Percentiles rank a stretch among this genome's conserved stretches.
Evolutionary conservation across 2,888 invertebrate genomes (phyloP).

Genomic region (Drosophila pseudotakahashii): DNA sequence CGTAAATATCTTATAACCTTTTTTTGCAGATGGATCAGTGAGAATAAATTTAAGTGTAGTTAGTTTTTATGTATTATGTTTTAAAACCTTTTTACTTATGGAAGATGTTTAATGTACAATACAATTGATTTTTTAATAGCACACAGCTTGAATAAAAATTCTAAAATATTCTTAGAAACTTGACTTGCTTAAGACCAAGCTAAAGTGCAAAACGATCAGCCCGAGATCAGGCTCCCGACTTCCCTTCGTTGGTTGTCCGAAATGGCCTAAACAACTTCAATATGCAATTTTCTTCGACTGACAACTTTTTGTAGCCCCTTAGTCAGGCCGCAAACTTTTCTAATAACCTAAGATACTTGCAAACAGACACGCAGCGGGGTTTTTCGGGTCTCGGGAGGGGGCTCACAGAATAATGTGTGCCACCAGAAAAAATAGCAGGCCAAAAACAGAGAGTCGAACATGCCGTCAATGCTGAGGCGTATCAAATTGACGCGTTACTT

Average conservation of each 20-base stretch:
- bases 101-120: no score
- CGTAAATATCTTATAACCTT: no score
- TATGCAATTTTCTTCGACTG: conserved; percentile 47
- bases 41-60: no score
- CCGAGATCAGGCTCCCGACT: neutral
- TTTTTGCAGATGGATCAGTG: no score
- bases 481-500: conserved; percentile 62
- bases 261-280: conserved; percentile 42
- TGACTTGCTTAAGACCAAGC: neutral
- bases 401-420: conserved; percentile 34
- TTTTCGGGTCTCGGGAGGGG: neutral
- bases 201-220: neutral
- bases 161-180: no score
- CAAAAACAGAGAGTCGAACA: conserved; percentile 1
- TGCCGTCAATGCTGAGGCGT: conserved; percentile 51
- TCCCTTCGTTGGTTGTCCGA: conserved; percentile 13
- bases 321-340: conserved; percentile 53
- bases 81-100: no score
- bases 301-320: conserved; percentile 31
- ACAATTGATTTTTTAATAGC: no score
- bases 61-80: no score
- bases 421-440: conserved; percentile 30
- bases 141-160: no score
- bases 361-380: conserved; percentile 28
- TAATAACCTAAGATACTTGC: conserved; percentile 65